phyloP scores from a whole-genome alignment of 2,797 vertebrate genomes.

The Thripadectes ignobilis region DNA sequence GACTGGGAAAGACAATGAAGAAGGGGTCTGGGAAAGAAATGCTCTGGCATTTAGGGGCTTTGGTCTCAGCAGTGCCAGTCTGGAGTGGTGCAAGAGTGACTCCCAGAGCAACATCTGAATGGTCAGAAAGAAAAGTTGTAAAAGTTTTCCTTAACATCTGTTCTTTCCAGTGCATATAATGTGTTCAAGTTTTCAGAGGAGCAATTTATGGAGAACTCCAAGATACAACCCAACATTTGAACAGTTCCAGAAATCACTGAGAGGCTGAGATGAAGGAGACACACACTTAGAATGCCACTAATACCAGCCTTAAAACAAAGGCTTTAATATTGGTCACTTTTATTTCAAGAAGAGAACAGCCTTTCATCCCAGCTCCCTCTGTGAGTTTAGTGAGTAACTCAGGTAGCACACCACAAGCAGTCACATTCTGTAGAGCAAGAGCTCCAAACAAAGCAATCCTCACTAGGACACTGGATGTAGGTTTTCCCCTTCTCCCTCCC shows the following conservation, averaged over 20 bases:
- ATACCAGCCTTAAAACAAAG: not conserved
- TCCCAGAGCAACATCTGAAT: not conserved
- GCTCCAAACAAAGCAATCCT: not conserved
- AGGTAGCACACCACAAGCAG: not conserved
- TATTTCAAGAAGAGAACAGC: constrained; percentile 31
- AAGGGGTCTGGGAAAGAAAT: rapidly evolving
- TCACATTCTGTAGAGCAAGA: not conserved
- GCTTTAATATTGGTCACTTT: constrained; percentile 7
- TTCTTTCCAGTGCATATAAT: not conserved
- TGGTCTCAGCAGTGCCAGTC: not conserved
- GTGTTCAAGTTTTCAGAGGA: not conserved
- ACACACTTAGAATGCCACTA: not conserved
- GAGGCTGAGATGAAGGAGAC: not conserved
- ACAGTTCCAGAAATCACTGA: not conserved
- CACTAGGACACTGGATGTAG: not conserved
- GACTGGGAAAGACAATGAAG: not conserved
- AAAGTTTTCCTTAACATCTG: not conserved
- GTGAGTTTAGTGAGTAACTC: not conserved
- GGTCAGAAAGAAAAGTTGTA: not conserved
- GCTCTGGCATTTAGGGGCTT: not conserved
- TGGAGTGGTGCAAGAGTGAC: not conserved
- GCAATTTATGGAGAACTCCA: not conserved
- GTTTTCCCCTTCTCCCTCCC: not conserved
- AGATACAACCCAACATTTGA: not conserved
- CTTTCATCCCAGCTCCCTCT: not conserved